Evolutionary conservation across 1,140 invertebrate genomes (phyloP).

Genomic region (Acyrthosiphon pisum): DNA sequence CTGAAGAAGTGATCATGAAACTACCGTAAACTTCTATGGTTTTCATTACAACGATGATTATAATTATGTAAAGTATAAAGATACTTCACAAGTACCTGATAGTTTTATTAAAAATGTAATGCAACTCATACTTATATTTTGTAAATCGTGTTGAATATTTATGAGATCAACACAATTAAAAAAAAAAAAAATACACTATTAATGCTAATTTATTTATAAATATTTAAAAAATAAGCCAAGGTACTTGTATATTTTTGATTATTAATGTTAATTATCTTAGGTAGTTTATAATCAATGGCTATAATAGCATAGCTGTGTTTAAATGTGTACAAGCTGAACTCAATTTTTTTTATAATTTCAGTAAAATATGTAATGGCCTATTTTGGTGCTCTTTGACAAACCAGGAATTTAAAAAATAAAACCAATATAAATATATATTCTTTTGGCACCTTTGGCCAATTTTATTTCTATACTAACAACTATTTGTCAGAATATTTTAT

Average conservation of each 20-base stretch:
- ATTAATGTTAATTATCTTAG: neutral
- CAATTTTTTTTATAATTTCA: constrained; percentile 8
- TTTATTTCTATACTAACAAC: constrained; percentile 31
- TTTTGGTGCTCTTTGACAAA: constrained; percentile 28
- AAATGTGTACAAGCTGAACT: neutral
- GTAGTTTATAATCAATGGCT: neutral
- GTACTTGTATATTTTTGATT: constrained; percentile 16
- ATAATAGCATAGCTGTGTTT: neutral
- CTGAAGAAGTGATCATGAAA: constrained; percentile 21
- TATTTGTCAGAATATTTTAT: constrained; percentile 34
- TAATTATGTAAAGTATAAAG: constrained; percentile 24
- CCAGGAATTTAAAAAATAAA: neutral
- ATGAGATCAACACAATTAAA: neutral
- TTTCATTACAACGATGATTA: neutral
- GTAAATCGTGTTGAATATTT: constrained; percentile 4
- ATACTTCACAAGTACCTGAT: constrained; percentile 53
- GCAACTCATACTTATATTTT: constrained; percentile 10
- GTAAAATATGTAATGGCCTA: neutral
- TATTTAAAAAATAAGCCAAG: neutral
- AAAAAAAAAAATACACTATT: neutral
- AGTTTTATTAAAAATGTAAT: constrained; percentile 37
- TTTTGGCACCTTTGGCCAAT: constrained; percentile 16
- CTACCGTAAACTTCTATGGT: neutral
- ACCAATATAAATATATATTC: neutral
- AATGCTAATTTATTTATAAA: constrained; percentile 21